Conservation (phyloP, 2,888 invertebrate species). For the Idaea straminata region DNA sequence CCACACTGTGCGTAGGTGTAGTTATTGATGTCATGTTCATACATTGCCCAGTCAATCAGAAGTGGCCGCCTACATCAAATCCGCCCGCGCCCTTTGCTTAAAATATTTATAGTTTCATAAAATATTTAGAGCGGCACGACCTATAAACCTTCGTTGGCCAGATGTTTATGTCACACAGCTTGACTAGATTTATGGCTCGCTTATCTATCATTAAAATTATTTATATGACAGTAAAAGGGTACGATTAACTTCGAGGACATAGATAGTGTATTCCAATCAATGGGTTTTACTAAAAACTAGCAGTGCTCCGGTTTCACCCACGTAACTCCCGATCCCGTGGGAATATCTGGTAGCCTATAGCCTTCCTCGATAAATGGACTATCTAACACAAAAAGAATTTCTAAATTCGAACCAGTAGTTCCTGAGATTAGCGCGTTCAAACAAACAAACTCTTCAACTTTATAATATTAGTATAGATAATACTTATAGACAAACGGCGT, state of each 20-base stretch:
- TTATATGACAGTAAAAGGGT: too few species aligned
- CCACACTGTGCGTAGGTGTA: background rate
- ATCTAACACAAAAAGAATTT: too few species aligned
- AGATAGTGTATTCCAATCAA: background rate
- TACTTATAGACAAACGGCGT: too few species aligned
- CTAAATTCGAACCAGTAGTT: too few species aligned
- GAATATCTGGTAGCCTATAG: too few species aligned
- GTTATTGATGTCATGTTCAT: background rate
- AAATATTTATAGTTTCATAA: slow-evolving; percentile 2
- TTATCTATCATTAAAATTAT: background rate
- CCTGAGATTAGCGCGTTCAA: too few species aligned
- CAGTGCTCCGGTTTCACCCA: too few species aligned
- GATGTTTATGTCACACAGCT: background rate
- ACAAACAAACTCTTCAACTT: too few species aligned
- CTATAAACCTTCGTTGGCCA: background rate
- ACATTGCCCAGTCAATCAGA: background rate
- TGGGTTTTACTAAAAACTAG: background rate
- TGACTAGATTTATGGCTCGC: background rate
- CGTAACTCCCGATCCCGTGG: too few species aligned
- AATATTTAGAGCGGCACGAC: background rate
- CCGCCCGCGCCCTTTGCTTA: background rate
- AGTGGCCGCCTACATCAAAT: background rate
- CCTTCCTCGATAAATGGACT: too few species aligned
- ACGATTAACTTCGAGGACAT: background rate
- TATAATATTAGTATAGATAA: too few species aligned